phyloP scores from a whole-genome alignment of 1,140 invertebrate species.

The Sminthurides bifidus region DNA sequence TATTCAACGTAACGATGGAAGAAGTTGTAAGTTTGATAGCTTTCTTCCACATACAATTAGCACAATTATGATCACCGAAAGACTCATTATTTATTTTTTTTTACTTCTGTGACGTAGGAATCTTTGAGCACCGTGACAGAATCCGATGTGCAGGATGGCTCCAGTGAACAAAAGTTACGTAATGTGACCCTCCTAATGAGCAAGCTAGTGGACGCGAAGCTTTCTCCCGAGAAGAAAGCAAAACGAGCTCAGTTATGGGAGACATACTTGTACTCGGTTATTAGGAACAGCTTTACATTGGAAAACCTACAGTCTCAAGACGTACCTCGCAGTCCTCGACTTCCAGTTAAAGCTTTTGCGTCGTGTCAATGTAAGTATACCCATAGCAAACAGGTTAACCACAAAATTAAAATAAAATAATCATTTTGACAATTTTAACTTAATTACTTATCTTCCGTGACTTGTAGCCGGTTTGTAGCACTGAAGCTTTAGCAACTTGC shows the following conservation, averaged over 20 bases:
- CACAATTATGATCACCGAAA: no score
- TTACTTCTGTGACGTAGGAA: no score
- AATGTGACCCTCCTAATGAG: slow-evolving; percentile 1
- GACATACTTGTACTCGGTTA: slow-evolving; percentile 5
- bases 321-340: slow-evolving; percentile 11
- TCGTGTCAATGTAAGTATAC: slow-evolving; percentile 16
- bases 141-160: not conserved
- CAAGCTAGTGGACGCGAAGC: slow-evolving; percentile 16
- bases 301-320: not conserved
- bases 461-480: slow-evolving; percentile 18
- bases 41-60: not conserved
- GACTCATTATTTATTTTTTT: no score
- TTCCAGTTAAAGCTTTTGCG: slow-evolving; percentile 23
- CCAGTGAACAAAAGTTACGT: not conserved
- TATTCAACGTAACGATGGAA: no score
- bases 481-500: slow-evolving; percentile 12
- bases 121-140: no score
- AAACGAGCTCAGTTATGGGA: slow-evolving; percentile 5
- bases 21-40: not conserved
- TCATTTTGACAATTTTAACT: not conserved
- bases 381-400: not conserved
- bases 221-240: slow-evolving; percentile 14
- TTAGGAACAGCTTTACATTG: slow-evolving; percentile 7
- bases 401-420: not conserved
- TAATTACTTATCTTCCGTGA: not conserved